Base-by-base conservation (phyloP, 2,888 invertebrate species). In the Polydrusus pterygomalis region DNA sequence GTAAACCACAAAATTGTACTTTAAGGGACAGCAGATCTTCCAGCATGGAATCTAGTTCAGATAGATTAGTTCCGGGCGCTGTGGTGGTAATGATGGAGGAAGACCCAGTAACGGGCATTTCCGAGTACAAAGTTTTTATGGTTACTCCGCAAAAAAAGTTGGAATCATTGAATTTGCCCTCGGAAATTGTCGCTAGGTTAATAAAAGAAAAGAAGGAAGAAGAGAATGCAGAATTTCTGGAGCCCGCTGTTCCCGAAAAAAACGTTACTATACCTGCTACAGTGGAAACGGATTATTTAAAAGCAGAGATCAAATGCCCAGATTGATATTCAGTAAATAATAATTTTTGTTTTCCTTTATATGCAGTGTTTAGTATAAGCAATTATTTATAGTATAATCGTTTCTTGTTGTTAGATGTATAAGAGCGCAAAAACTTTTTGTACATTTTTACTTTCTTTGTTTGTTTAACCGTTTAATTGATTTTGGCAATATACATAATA, bases 101-200 rank as follows among this genome's bases (percentile, higher is more conserved):
- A 83, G 81, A 89, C 81, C 74, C 82, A 10, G 34, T 34, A 0
- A 34, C 88, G 82, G 81, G 88, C 70, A 82, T 90, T 85, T 86
- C 89, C 72, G 83, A 87, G n/a, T 85, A 88, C 51, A 88, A 89
- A 81, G 88, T 90, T 70, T 90, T 87, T 74, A 89, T 90, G 88
- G 89, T 89, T 9, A 88, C 88, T 38, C 85, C 88, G 0, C 81
- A 86, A 43, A 82, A 84, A 73, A 84, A 83, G 47, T 83, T 87
- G 60, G 85, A 85, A 2, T 86, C 87, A 0, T 73, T 88, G 13
- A 81, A 86, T 78, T 79, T 88, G 11, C 82, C 85, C 0, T 83
- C 85, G 0, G 86, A 88, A 69, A 77, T 87, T n/a, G 78, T 89
- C n/a, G 82, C 85, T 1, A 78, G 70, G 58, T 51, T 75, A 17